Percentiles rank a stretch among this genome's conserved stretches.
phyloP scores from a whole-genome alignment of 2,888 invertebrate species.

The Dolichopus griseipennis region DNA sequence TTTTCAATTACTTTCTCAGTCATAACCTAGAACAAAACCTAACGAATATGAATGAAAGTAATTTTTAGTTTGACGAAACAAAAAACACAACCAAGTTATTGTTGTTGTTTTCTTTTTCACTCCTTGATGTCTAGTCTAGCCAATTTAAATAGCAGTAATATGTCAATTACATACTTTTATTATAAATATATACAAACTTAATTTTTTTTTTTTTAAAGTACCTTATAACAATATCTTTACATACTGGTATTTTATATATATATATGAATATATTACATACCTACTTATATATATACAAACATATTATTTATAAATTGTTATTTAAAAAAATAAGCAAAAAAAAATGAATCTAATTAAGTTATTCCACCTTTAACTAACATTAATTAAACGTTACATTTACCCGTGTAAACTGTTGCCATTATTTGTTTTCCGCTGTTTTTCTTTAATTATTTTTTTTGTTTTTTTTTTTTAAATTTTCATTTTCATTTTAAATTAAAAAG shows the following conservation, averaged over 20 bases:
- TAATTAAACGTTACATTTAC: slow-evolving; percentile 6
- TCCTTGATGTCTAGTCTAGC: slow-evolving; percentile 6
- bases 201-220: no score
- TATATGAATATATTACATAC: not conserved
- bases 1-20: not conserved
- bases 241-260: not conserved
- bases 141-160: slow-evolving; percentile 3
- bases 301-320: no score
- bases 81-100: no score
- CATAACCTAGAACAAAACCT: not conserved
- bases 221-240: no score
- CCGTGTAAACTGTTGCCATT: slow-evolving; percentile 6
- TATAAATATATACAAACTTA: not conserved
- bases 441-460: not conserved
- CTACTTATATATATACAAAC: not conserved
- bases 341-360: slow-evolving; percentile 6
- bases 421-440: not conserved
- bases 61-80: no score
- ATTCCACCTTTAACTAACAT: slow-evolving; percentile 6
- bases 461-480: not conserved
- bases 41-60: not conserved
- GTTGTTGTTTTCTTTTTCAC: not conserved
- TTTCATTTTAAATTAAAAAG: not conserved
- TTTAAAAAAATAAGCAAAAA: not conserved
- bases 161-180: not conserved